phyloP scores from a whole-genome alignment of 2,888 invertebrate genomes.

The Drosophila demipolita region DNA sequence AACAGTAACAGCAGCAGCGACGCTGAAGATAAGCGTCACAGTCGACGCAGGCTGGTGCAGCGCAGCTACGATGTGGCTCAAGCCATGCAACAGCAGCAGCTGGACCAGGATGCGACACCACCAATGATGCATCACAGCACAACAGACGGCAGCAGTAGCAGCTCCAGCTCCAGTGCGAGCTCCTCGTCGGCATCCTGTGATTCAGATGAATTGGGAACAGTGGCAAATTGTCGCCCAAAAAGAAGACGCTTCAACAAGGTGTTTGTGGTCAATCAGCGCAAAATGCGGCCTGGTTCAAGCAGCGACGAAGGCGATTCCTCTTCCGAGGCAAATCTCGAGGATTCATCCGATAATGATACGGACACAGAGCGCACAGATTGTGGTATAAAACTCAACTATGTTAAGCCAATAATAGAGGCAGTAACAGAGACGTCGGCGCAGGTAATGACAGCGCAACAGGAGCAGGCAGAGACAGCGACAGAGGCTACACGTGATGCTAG shows the following conservation, averaged over 20 bases:
- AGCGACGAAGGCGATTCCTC: conserved; percentile 88
- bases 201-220: conserved; percentile 87
- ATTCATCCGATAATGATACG: conserved; percentile 89
- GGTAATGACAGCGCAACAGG: conserved; percentile 29
- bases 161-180: conserved; percentile 78
- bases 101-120: conserved; percentile 7
- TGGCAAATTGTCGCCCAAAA: conserved; percentile 86
- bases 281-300: conserved; percentile 85
- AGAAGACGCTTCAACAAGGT: conserved; percentile 88
- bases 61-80: conserved; percentile 82
- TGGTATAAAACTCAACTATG: conserved; percentile 84
- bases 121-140: conserved; percentile 62
- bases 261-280: conserved; percentile 88
- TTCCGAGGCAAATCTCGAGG: conserved; percentile 86
- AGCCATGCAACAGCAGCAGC: conserved; percentile 41
- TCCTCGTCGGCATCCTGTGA: conserved; percentile 85
- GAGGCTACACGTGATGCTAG: conserved; percentile 52
- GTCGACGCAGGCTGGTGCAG: conserved; percentile 69
- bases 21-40: conserved; percentile 34
- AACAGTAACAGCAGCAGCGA: conserved; percentile 49
- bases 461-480: conserved; percentile 10
- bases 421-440: conserved; percentile 1
- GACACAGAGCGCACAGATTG: conserved; percentile 86
- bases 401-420: conserved; percentile 73
- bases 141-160: conserved; percentile 75